These are phyloP conservation scores for Rhinolophus ferrumequinum DNA, from an alignment of 2,113 vertebrate species.

Conservation along the genomic window DNA sequence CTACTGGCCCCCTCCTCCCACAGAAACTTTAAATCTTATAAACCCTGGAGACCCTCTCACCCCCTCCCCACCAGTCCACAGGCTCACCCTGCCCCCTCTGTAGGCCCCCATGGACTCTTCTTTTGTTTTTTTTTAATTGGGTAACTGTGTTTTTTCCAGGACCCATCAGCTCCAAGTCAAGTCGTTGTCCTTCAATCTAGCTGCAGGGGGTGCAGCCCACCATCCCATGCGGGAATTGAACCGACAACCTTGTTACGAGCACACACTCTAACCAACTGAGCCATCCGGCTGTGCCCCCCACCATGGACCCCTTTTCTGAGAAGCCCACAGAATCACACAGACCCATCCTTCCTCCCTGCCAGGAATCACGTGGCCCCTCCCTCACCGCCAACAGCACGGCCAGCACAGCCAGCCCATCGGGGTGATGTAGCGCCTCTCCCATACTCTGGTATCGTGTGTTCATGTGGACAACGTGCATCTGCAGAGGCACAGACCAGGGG, in stretches of 20 bases:
- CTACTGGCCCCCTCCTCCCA: neutral
- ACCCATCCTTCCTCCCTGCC: too few species aligned
- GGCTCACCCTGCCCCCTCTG: neutral
- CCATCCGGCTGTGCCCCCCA: too few species aligned
- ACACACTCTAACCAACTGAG: too few species aligned
- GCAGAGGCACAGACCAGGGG: neutral
- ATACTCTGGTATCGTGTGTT: constrained; percentile 87
- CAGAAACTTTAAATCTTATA: neutral
- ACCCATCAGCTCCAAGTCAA: too few species aligned
- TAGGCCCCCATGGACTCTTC: neutral
- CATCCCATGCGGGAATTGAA: too few species aligned
- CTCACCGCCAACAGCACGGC: constrained; percentile 90
- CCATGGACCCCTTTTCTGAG: neutral
- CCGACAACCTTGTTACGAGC: too few species aligned
- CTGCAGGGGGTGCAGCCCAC: too few species aligned
- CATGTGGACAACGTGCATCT: constrained; percentile 92
- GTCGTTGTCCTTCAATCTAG: too few species aligned
- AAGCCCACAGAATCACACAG: neutral
- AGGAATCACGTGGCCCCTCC: neutral
- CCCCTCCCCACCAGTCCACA: neutral
- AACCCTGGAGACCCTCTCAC: too few species aligned
- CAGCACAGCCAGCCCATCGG: constrained; percentile 88
- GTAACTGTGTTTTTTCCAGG: too few species aligned
- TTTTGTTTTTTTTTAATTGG: too few species aligned
- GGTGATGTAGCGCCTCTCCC: constrained; percentile 84